Evolutionary conservation across 2,113 vertebrate species (phyloP).

Genomic region (Cebidichthys violaceus): DNA sequence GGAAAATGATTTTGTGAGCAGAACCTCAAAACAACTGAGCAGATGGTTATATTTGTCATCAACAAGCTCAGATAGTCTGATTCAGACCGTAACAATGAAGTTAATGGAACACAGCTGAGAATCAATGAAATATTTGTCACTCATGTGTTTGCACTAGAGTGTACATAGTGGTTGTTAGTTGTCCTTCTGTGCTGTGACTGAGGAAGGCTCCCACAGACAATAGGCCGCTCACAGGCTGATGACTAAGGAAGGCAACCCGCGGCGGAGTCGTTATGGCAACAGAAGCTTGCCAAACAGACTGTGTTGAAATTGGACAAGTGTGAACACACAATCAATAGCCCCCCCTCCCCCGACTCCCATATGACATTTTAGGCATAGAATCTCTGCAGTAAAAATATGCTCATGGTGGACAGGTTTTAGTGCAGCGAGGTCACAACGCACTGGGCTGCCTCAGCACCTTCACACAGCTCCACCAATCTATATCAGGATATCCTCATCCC

Average conservation of each 20-base stretch:
- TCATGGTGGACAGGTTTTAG: constrained; percentile 21
- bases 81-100: background rate
- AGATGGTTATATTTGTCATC: background rate
- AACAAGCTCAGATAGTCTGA: background rate
- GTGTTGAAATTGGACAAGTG: constrained; percentile 77
- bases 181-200: constrained; percentile 59
- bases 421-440: constrained; percentile 14
- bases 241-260: constrained; percentile 80
- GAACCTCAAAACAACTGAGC: background rate
- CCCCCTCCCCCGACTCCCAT: constrained; percentile 61
- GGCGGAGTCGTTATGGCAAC: constrained; percentile 83
- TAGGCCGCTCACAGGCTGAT: constrained; percentile 70
- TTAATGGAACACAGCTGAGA: background rate
- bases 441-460: constrained; percentile 21
- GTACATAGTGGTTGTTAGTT: constrained; percentile 48
- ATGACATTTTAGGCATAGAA: constrained; percentile 72
- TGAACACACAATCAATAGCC: constrained; percentile 73
- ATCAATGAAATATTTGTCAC: constrained; percentile 34
- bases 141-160: constrained; percentile 14
- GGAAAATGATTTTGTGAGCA: background rate
- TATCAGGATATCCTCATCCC: constrained; percentile 14
- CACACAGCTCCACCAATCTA: background rate
- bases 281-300: constrained; percentile 78
- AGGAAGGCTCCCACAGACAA: constrained; percentile 74
- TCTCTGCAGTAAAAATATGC: constrained; percentile 58